These are phyloP conservation scores for Thunnus maccoyii DNA, from an alignment of 2,113 vertebrate genomes.

Conservation along the genomic window DNA sequence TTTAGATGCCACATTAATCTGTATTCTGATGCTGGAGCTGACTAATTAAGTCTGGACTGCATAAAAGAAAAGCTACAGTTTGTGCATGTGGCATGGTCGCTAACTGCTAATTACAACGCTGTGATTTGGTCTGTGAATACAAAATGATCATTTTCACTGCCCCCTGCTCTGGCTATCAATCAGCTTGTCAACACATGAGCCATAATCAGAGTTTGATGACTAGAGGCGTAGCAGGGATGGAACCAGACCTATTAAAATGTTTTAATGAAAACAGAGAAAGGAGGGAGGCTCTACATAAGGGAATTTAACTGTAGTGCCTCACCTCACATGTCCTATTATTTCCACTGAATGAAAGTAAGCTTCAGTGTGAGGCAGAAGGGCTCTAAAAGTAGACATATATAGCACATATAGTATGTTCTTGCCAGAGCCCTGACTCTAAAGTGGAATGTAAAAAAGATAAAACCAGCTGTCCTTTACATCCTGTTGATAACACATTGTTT, in stretches of 20 bases:
- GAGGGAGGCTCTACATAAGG: background rate
- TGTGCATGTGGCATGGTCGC: conserved; percentile 42
- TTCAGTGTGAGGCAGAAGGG: conserved; percentile 5
- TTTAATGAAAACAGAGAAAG: conserved; percentile 58
- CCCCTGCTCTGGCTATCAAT: conserved; percentile 61
- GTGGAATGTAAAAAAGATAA: conserved; percentile 63
- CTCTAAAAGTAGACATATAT: conserved; percentile 25
- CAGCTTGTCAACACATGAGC: conserved; percentile 65
- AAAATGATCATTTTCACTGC: conserved; percentile 65
- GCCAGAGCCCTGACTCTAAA: conserved; percentile 23
- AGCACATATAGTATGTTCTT: conserved; percentile 4
- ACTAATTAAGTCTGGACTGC: conserved; percentile 72
- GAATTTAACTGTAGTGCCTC: conserved; percentile 21
- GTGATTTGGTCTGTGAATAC: conserved; percentile 59
- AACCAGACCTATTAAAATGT: conserved; percentile 44
- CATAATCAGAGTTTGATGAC: conserved; percentile 62
- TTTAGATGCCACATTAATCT: conserved; percentile 72
- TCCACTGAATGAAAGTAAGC: conserved; percentile 24
- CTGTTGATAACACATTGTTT: conserved; percentile 3
- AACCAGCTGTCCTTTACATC: conserved; percentile 42
- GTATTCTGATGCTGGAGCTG: conserved; percentile 47
- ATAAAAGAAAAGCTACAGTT: conserved; percentile 61
- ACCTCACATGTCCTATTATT: conserved; percentile 19
- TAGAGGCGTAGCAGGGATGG: conserved; percentile 19
- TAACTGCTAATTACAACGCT: conserved; percentile 68